Conservation (phyloP, 2,797 vertebrate genomes). For the Clamator glandarius region DNA sequence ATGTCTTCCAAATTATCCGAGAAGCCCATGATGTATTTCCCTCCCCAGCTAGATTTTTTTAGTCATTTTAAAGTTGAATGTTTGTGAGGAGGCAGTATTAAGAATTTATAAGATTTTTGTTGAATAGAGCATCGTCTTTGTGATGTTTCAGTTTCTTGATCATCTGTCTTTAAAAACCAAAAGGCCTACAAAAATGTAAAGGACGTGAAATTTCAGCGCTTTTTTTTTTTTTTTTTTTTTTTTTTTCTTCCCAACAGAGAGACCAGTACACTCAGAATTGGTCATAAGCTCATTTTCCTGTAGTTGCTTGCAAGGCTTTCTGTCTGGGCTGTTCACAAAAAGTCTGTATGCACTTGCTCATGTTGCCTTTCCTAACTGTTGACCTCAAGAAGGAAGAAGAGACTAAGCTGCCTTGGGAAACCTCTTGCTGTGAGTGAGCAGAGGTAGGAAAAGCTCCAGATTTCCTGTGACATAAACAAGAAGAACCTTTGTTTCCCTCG, state of each 20-base stretch:
- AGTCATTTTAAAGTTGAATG: not conserved
- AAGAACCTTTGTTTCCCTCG: constrained; percentile 81
- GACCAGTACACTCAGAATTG: not conserved
- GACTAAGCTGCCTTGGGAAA: constrained; percentile 31
- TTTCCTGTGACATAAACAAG: constrained; percentile 84
- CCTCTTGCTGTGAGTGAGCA: constrained; percentile 62
- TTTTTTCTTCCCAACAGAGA: not conserved
- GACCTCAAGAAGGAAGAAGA: not conserved
- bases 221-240: too few relatives aligned
- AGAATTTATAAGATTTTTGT: constrained; percentile 1
- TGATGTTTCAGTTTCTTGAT: not conserved
- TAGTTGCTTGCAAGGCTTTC: not conserved
- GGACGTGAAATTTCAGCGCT: not conserved
- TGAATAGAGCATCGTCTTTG: not conserved
- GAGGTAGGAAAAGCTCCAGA: constrained; percentile 76
- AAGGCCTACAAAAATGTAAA: not conserved
- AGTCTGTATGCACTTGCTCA: not conserved
- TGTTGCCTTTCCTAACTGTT: not conserved
- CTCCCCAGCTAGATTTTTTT: not conserved
- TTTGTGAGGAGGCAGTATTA: not conserved
- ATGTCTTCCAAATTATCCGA: not conserved
- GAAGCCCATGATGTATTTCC: not conserved
- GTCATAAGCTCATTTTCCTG: not conserved
- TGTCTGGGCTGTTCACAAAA: not conserved
- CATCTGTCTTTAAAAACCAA: not conserved